Conservation (phyloP, 2,113 vertebrate species). For the Siniperca knerii region DNA sequence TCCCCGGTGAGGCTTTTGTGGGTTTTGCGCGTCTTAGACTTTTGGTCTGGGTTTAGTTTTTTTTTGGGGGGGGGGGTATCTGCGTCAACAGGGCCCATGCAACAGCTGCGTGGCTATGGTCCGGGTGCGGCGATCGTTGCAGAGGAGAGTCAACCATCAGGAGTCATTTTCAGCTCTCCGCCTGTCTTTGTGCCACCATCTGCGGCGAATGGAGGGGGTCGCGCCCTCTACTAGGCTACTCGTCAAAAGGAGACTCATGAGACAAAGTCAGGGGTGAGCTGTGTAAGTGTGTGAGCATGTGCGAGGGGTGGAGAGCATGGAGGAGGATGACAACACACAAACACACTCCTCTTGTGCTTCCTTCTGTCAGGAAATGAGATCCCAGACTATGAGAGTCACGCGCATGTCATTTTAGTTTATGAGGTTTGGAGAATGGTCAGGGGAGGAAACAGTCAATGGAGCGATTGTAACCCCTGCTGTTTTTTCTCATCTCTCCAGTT, state of each 20-base stretch:
- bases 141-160: slow-evolving; percentile 20
- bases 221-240: slow-evolving; percentile 55
- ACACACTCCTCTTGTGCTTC: slow-evolving; percentile 45
- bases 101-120: slow-evolving; percentile 66
- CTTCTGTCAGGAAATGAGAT: slow-evolving; percentile 59
- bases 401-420: slow-evolving; percentile 23
- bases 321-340: slow-evolving; percentile 27
- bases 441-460: slow-evolving; percentile 42
- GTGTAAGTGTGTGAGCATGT: slow-evolving; percentile 55
- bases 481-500: background rate
- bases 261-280: slow-evolving; percentile 58
- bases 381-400: slow-evolving; percentile 47
- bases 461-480: slow-evolving; percentile 24
- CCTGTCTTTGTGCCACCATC: slow-evolving; percentile 77
- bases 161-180: slow-evolving; percentile 55
- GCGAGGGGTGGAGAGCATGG: background rate
- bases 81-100: slow-evolving; percentile 3
- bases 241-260: slow-evolving; percentile 41
- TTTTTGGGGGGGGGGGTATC: background rate
- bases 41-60: slow-evolving; percentile 35
- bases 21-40: slow-evolving; percentile 52
- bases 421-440: slow-evolving; percentile 8
- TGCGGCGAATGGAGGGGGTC: slow-evolving; percentile 66
- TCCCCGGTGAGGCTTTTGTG: slow-evolving; percentile 44
- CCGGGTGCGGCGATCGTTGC: background rate